Evolutionary conservation across 2,113 vertebrate genomes (phyloP), one percentile per base, ranked within the genome.

Genomic region (Esox niger): DNA sequence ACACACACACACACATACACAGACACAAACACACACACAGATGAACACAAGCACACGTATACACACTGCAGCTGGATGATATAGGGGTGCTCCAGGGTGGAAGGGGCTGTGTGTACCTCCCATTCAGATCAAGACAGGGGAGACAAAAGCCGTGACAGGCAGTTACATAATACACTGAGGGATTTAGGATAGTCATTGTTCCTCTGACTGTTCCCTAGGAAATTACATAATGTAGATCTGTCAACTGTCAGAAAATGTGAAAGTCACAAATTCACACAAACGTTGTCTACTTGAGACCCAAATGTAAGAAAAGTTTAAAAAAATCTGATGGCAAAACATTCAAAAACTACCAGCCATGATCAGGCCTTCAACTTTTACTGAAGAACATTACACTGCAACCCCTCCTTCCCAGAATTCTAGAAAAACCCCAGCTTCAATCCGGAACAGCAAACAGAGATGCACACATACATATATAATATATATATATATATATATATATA

Each of bases 61-160:
- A n/a, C n/a, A n/a, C n/a, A n/a, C n/a, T n/a, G 2, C n/a, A 58
- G 43, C 31, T 35, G 56, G 55, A 25, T 25, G 25, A 27, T n/a
- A 27, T 31, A 9, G 20, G 59, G 38, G 13, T 43, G 17, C n/a
- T 15, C 57, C 66, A 57, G 38, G 61, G 29, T 69, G 78, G 79
- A 78, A 75, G 70, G 71, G 69, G 66, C 71, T 69, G 83, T 82
- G 73, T 84, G 80, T 83, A 77, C 72, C 58, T 38, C 70, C 61
- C 66, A 82, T 80, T 85, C 66, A 80, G 71, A 74, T 70, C 56
- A 29, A n/a, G 64, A 79, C 61, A 73, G 8, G 25, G 0, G 64
- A 69, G 38, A 88, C 81, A 85, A 84, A 82, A 80, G 81, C 32
- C 23, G n/a, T 57, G 31, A 43, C 20, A 30, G 30, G 21, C 75